Evolutionary conservation across 2,888 invertebrate genomes (phyloP).

Genomic region (Eupeodes latifasciatus): DNA sequence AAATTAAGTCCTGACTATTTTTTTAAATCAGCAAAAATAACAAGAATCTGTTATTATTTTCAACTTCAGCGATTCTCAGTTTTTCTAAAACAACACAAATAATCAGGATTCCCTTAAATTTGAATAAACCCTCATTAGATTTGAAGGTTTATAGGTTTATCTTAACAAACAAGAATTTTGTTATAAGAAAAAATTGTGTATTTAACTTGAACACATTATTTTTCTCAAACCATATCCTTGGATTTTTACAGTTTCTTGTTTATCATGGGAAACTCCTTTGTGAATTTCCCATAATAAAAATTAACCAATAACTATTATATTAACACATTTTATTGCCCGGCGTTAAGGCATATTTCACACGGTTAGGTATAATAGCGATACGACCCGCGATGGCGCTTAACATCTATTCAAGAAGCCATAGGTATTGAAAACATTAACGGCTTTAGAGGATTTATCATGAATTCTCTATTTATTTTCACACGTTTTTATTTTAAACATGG

Average conservation of each 20-base stretch:
- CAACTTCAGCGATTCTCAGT: no score
- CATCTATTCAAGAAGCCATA: neutral
- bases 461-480: neutral
- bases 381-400: neutral
- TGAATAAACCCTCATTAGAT: neutral
- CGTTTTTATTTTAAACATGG: constrained; percentile 17
- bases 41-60: no score
- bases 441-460: neutral
- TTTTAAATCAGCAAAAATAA: no score
- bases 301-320: neutral
- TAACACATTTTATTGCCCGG: constrained; percentile 22
- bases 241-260: neutral
- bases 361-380: neutral
- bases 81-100: neutral
- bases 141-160: constrained; percentile 12
- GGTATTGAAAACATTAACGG: constrained; percentile 26
- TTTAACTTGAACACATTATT: neutral
- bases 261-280: constrained; percentile 9
- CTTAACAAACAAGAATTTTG: neutral
- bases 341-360: neutral
- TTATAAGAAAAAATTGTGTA: neutral
- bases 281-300: constrained; percentile 29
- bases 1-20: no score
- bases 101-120: neutral
- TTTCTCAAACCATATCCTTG: neutral